Evolutionary conservation across 1,140 invertebrate species (phyloP), one percentile per base, ranked within the genome.

Genomic region (Drosophila grimshawi): DNA sequence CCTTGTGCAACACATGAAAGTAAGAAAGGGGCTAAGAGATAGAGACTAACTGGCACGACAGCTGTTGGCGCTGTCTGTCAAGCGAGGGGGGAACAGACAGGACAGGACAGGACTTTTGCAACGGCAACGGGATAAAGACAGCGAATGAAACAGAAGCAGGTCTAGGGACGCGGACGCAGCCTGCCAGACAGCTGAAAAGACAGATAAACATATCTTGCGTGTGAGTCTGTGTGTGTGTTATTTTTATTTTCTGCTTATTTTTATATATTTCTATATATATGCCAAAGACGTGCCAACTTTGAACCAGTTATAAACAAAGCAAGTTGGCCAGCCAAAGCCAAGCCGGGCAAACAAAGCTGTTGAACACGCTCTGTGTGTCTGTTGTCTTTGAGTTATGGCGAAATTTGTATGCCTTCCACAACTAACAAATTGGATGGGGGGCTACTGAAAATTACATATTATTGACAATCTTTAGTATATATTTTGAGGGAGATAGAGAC

Each of bases 261-360:
- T 68, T 48, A 43, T 51, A 48, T 57, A 80, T 80, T 81, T 19
- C 19, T 43, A 43, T 82, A 82, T 85, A 68, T 83, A 73, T 68
- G 80, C 77, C 80, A 79, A 60, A 86, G 83, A 83, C 83, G 83
- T 86, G 83, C 83, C 77, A 83, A 80, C 78, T 88, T 89, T 86
- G 85, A 83, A 88, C 85, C 80, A 86, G 83, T 86, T 86, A 77
- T 82, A 82, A 88, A 89, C 82, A 81, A 86, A 89, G 76, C 83
- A 75, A 64, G 56, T 69, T 61, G 59, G 48, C 66, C 39, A 43
- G n/a, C 51, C 19, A 19, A 52, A 19, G 48, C 70, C 10, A 65
- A 61, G 57, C 43, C 77, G 80, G 61, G 63, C 66, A 83, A 73
- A 80, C 81, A 80, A 77, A 85, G 62, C 55, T 46, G 41, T 55